phyloP scores from a whole-genome alignment of 2,797 vertebrate species.

The Platyrinchus mystaceus region DNA sequence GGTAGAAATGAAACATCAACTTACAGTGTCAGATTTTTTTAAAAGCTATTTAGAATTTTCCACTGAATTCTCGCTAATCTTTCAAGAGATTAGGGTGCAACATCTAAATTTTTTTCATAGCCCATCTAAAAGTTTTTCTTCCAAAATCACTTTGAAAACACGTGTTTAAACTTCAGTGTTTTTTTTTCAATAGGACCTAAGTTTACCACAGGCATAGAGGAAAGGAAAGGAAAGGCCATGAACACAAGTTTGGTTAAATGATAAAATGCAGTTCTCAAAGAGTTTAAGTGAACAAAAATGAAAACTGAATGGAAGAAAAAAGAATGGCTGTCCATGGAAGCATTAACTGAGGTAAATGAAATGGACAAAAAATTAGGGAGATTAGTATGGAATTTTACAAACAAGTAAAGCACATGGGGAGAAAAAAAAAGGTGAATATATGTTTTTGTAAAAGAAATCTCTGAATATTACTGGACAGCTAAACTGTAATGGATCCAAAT shows the following conservation, averaged over 20 bases:
- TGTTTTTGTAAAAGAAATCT: not conserved
- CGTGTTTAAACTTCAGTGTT: not conserved
- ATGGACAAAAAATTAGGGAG: not conserved
- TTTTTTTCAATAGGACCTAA: not conserved
- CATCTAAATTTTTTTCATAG: not conserved
- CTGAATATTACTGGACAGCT: not conserved
- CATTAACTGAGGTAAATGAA: not conserved
- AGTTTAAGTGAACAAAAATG: not conserved
- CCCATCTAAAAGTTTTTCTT: not conserved
- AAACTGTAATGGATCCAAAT: not conserved
- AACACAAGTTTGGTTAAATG: not conserved
- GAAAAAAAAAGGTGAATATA: not conserved
- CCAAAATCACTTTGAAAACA: not conserved
- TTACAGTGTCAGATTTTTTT: not conserved
- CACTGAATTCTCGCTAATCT: not conserved
- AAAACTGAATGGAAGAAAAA: not conserved
- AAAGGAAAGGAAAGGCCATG: not conserved
- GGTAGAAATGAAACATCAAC: not conserved
- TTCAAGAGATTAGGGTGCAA: not conserved
- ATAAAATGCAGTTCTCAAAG: not conserved
- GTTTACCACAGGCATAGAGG: not conserved
- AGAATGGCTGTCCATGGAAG: not conserved
- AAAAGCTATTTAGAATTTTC: not conserved
- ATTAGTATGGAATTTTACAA: not conserved
- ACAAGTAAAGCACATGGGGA: not conserved